Conservation (phyloP, 1,140 invertebrate species). For the Palaemon carinicauda region DNA sequence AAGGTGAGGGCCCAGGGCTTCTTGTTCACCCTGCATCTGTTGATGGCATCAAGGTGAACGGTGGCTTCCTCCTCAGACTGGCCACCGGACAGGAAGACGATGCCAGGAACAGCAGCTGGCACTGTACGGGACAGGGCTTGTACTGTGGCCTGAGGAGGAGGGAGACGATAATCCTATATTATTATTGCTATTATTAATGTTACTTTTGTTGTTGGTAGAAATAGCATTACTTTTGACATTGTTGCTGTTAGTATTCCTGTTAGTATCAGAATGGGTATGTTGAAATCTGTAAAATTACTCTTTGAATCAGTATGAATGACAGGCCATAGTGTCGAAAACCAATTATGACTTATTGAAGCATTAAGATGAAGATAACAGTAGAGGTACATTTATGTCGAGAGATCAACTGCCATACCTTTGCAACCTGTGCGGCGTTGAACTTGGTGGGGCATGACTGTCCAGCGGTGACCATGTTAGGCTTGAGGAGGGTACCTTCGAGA, state of each 20-base stretch:
- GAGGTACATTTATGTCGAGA: too few species aligned
- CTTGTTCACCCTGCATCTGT: constrained; percentile 67
- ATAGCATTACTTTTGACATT: too few species aligned
- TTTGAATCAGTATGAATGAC: too few species aligned
- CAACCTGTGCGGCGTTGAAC: constrained; percentile 68
- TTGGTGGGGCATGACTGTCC: constrained; percentile 69
- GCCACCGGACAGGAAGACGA: constrained; percentile 73
- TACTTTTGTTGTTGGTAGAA: too few species aligned
- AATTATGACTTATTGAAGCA: too few species aligned
- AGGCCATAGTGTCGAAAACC: too few species aligned
- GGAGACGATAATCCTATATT: not conserved
- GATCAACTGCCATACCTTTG: constrained; percentile 66
- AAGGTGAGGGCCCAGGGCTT: constrained; percentile 74
- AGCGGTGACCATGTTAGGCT: constrained; percentile 76
- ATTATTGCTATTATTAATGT: too few species aligned
- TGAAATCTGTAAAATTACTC: too few species aligned
- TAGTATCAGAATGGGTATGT: too few species aligned
- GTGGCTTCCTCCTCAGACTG: constrained; percentile 73
- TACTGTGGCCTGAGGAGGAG: constrained; percentile 70
- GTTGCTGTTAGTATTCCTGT: too few species aligned
- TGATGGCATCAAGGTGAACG: constrained; percentile 72
- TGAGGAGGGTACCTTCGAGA: constrained; percentile 73
- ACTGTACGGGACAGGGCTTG: constrained; percentile 70
- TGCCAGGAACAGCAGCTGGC: constrained; percentile 72
- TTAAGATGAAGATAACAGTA: too few species aligned